Base-by-base conservation (phyloP, 2,888 invertebrate species). In the Sphaerophoria rueppellii region DNA sequence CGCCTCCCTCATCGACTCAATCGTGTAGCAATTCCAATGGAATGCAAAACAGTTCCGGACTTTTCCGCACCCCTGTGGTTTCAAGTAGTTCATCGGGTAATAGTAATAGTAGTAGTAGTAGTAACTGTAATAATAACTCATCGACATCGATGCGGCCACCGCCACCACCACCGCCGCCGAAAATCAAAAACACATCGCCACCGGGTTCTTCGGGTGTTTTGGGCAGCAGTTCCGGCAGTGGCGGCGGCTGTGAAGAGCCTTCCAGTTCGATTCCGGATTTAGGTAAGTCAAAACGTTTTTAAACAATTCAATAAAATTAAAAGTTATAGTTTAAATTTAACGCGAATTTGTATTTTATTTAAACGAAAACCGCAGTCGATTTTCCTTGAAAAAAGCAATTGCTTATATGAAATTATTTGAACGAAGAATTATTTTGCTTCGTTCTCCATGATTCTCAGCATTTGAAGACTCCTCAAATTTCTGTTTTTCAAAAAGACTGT, bases 231-330 rank as follows among this genome's bases (percentile, higher is more conserved):
- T 61, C 78, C 48, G 67, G 67, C 69, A 79, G 63, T 69, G 72
- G 82, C 79, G 90, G 91, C 87, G 93, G 88, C 87, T 93, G 95
- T 91, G 96, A 96, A 92, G 96, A 96, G 91, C 96, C 96, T 11
- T 95, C 96, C 88, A 96, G 96, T 93, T 96, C 96, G 88, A 96
- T 96, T 91, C 96, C 96, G 87, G 96, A 96, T 93, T 93, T 96
- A 93, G 96, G 96, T 96, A 91, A 95, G 96, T 93, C 16, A 46
- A 9, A 11, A 55, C n/a, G n/a, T n/a, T n/a, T n/a, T n/a, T n/a
- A n/a, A n/a, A n/a, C n/a, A n/a, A n/a, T n/a, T n/a, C n/a, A n/a
- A n/a, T n/a, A n/a, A n/a, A n/a, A n/a, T n/a, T n/a, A n/a, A n/a
- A n/a, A n/a, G n/a, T n/a, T n/a, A n/a, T n/a, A n/a, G n/a, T n/a